Base-by-base conservation (phyloP, 2,888 invertebrate species). In the Subacronicta megacephala region DNA sequence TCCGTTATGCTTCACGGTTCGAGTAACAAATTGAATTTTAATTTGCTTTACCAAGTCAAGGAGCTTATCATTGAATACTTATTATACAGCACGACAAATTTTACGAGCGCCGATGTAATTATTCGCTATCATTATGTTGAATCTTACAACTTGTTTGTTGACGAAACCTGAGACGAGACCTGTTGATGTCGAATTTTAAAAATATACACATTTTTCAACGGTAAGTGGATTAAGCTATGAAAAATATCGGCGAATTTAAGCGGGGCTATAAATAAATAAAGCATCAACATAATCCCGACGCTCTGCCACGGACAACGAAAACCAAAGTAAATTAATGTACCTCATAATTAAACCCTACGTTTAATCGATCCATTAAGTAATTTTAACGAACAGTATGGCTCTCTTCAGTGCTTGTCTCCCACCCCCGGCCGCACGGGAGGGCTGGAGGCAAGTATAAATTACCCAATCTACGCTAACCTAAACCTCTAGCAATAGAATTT, bases 1-100 rank as follows among this genome's bases (percentile, higher is more conserved):
- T 91, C 91, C 88, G 90, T 87, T 89, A 87, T 90, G 89, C 89
- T 91, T 92, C 90, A 91, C 88, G 89, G 92, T 87, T 88, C 86
- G 83, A 87, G 78, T 84, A 88, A 89, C 90, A 92, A 92, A 93
- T 93, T 93, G 92, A 92, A 93, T 92, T 93, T 92, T 93, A 92
- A 92, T 92, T 90, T 90, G 90, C 88, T 89, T 89, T 87, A 85
- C 87, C 86, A 85, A 92, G 89, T 92, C 89, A 89, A 92, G 87
- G 76, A 90, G 90, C 92, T 92, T 91, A 92, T 90, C 88, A 89
- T 87, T 85, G 86, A 88, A 89, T 88, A 86, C 88, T 90, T 89
- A 92, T 90, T 90, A 87, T 87, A 88, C 84, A 83, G 81, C 78
- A 85, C 77, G 83, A 85, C 83, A 86, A 84, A 85, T 87, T 86